Percentiles rank a stretch among this genome's conserved stretches.
Evolutionary conservation across 2,113 vertebrate genomes (phyloP).

Genomic region (Morone saxatilis): DNA sequence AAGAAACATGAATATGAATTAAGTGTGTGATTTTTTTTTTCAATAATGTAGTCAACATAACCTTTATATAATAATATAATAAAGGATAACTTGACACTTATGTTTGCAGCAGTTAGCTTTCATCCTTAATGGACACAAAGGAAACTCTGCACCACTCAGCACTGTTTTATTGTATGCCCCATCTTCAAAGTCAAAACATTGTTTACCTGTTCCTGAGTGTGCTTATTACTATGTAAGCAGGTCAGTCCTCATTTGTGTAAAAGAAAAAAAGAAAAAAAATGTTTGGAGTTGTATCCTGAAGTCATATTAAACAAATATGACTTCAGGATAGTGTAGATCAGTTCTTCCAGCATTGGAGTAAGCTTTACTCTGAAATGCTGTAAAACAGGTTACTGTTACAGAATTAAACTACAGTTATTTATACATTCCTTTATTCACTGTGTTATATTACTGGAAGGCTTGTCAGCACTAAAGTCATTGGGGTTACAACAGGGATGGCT

Average conservation of each 20-base stretch:
- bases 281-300: conserved; percentile 5
- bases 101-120: conserved; percentile 41
- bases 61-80: conserved; percentile 32
- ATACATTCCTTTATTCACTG: conserved; percentile 38
- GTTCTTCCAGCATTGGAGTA: neutral
- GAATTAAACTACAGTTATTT: conserved; percentile 23
- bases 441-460: conserved; percentile 55
- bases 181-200: conserved; percentile 60
- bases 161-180: conserved; percentile 24
- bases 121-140: conserved; percentile 48
- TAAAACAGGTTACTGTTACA: neutral
- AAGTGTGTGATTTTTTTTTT: neutral
- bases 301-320: conserved; percentile 16
- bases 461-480: conserved; percentile 46
- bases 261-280: conserved; percentile 23
- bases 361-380: conserved; percentile 11
- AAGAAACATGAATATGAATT: neutral
- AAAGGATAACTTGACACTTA: conserved; percentile 44
- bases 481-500: conserved; percentile 38
- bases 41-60: conserved; percentile 13
- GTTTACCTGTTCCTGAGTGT: conserved; percentile 51
- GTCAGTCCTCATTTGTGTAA: conserved; percentile 62
- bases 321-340: neutral
- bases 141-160: conserved; percentile 33
- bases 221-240: conserved; percentile 62